Base-by-base conservation (phyloP, 2,797 vertebrate species). In the Clarias platycephalus region DNA sequence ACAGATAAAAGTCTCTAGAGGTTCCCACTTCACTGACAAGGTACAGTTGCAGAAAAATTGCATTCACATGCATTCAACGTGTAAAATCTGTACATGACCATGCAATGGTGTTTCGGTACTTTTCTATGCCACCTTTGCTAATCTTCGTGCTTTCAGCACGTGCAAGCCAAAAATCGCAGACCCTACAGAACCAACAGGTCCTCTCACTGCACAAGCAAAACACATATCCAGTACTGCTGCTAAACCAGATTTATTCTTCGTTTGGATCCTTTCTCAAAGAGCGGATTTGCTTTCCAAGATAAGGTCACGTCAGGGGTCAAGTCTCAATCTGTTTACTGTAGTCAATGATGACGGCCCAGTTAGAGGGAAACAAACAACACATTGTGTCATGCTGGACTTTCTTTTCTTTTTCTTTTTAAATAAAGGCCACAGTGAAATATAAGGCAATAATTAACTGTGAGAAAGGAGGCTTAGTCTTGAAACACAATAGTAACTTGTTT, bases 171-270 rank as follows among this genome's bases (percentile, higher is more conserved):
- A 57, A 53, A 34, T 22, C 26, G 26, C 9, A 26, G 12, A 57
- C 53, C 58, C 18, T 37, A 37, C 34, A 37, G 34, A 37, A 10
- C 84, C 93, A 95, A 93, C 92, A 93, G 90, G 93, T 95, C 91
- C 89, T 89, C 88, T 78, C 87, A 86, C 91, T 92, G 89, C 91
- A 91, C 92, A 91, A 24, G 26, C 74, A 31, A 2, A 22, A 93
- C 90, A 93, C 93, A 92, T 93, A 93, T 91, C 90, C 91, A 90
- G 87, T 90, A 90, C 90, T 92, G 91, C 91, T 90, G 86, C 71
- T 7, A 22, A 24, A 66, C 40, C 63, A 15, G 28, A 24, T 66
- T 53, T 67, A 80, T 31, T 31, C 44, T 31, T 22, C 44, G 13
- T 18, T 53, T 49, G n/a, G 10, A 31, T 31, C 63, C 40, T 3